phyloP scores from a whole-genome alignment of 2,888 invertebrate species.

The Lissonota sp. region DNA sequence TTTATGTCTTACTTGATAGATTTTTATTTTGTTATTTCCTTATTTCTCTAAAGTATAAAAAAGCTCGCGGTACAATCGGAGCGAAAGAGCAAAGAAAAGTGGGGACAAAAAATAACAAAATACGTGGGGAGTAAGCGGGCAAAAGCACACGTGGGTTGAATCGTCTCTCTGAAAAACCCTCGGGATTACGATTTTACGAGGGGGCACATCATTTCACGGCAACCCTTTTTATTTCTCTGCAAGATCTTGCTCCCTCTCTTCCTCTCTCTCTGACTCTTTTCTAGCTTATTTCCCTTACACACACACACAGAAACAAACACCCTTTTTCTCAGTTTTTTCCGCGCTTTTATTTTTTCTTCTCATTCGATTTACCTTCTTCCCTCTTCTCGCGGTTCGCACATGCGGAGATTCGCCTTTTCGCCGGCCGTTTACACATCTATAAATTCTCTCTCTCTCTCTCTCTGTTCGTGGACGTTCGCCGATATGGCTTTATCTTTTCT shows the following conservation, averaged over 20 bases:
- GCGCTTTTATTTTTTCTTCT: not conserved
- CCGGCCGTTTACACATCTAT: constrained; percentile 39
- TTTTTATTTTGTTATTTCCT: too few relatives aligned
- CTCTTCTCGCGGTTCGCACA: not conserved
- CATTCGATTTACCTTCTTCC: not conserved
- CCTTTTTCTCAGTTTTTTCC: not conserved
- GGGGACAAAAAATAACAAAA: not conserved
- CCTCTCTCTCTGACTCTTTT: not conserved
- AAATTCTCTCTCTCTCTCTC: constrained; percentile 19
- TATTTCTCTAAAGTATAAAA: not conserved
- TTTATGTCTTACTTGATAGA: not conserved
- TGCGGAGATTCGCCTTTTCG: constrained; percentile 30
- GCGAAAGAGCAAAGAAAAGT: too few relatives aligned
- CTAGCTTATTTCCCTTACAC: not conserved
- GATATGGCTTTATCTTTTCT: not conserved
- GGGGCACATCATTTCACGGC: constrained; percentile 39
- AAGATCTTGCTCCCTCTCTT: not conserved
- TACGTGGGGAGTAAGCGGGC: not conserved
- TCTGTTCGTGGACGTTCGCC: not conserved
- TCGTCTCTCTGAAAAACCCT: constrained; percentile 1
- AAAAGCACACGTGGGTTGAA: not conserved
- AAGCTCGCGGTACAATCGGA: not conserved
- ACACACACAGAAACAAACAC: not conserved
- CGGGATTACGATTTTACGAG: constrained; percentile 51
- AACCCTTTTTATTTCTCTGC: constrained; percentile 34